Evolutionary conservation across 2,888 invertebrate genomes (phyloP).

Genomic region (Matsumyia berberina): DNA sequence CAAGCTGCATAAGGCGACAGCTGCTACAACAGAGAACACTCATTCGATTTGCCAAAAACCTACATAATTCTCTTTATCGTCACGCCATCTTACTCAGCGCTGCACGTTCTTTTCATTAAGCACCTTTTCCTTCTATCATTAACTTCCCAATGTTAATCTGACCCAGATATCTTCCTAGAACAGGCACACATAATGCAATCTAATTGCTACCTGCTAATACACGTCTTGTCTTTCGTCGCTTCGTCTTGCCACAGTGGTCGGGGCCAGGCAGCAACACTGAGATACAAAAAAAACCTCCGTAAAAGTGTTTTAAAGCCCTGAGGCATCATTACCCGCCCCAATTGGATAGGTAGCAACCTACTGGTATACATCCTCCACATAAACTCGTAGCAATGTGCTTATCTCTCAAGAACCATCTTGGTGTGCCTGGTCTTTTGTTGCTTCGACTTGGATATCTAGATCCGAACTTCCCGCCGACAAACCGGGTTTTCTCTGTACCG

Average conservation of each 20-base stretch:
- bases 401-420: constrained; percentile 19
- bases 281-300: constrained; percentile 15
- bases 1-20: constrained; percentile 26
- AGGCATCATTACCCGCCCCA: constrained; percentile 43
- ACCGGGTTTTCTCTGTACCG: too few relatives aligned
- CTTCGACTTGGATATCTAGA: constrained; percentile 1
- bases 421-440: constrained; percentile 1
- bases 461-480: neutral
- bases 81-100: constrained; percentile 53
- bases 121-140: constrained; percentile 64
- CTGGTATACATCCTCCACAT: constrained; percentile 39
- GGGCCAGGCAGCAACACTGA: too few relatives aligned
- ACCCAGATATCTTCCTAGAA: constrained; percentile 63
- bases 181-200: constrained; percentile 54
- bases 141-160: constrained; percentile 71
- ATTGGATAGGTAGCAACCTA: constrained; percentile 35
- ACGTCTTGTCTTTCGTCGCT: constrained; percentile 56
- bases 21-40: constrained; percentile 22
- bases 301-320: constrained; percentile 36
- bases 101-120: constrained; percentile 72
- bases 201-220: constrained; percentile 69
- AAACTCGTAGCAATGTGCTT: neutral
- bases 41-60: constrained; percentile 54
- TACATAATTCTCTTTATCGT: constrained; percentile 53
- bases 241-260: too few relatives aligned